A percentile compares a stretch with the other conserved stretches of the same genome.
Evolutionary conservation across 2,888 invertebrate species (phyloP).

Genomic region (Diarsia brunnea): DNA sequence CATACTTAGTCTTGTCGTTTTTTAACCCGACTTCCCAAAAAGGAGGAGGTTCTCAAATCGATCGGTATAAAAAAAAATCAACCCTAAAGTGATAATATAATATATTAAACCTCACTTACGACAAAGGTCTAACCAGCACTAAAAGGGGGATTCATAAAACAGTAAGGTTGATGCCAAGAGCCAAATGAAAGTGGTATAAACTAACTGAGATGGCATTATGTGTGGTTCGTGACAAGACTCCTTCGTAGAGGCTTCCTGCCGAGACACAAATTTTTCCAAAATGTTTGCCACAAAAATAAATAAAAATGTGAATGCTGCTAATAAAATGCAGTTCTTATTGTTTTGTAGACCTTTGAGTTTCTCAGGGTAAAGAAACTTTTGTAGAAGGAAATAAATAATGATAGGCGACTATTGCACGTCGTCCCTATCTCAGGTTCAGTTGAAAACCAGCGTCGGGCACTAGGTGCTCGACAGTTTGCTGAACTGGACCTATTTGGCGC

Average conservation of each 20-base stretch:
- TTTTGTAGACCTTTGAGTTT: background rate
- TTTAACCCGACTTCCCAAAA: too few relatives aligned
- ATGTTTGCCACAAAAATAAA: constrained; percentile 32
- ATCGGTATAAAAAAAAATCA: too few relatives aligned
- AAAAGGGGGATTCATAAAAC: constrained; percentile 54
- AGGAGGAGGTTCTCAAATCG: too few relatives aligned
- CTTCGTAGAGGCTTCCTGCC: constrained; percentile 27
- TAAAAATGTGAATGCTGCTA: constrained; percentile 17
- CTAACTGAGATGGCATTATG: constrained; percentile 52
- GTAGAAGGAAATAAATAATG: constrained; percentile 7
- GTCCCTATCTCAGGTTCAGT: too few relatives aligned
- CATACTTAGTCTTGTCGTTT: too few relatives aligned
- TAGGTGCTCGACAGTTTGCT: too few relatives aligned
- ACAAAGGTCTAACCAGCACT: constrained; percentile 15
- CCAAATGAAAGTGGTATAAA: constrained; percentile 52
- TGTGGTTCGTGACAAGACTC: constrained; percentile 59
- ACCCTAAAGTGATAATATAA: too few relatives aligned
- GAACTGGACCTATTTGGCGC: too few relatives aligned
- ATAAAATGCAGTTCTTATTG: constrained; percentile 44
- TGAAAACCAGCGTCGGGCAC: too few relatives aligned
- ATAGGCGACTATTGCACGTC: too few relatives aligned
- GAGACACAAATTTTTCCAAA: constrained; percentile 41
- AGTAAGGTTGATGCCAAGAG: constrained; percentile 37
- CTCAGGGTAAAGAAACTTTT: background rate
- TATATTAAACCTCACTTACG: background rate